A percentile compares a stretch with the other conserved stretches of the same genome.
phyloP scores from a whole-genome alignment of 2,113 vertebrate species.

The Prochilodus magdalenae region DNA sequence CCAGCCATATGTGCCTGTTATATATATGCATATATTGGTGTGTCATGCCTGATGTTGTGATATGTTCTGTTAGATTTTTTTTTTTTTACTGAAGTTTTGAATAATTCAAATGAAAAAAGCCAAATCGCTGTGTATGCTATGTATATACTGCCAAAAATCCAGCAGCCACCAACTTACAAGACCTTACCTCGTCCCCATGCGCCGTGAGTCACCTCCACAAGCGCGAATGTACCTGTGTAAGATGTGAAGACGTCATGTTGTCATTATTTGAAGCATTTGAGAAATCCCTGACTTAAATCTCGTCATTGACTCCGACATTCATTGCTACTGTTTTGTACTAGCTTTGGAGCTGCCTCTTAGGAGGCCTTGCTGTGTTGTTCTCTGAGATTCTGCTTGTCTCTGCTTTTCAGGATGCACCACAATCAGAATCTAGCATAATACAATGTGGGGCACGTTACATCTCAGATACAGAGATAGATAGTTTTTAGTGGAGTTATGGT shows the following conservation, averaged over 20 bases:
- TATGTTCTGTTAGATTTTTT: no score
- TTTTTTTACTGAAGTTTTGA: no score
- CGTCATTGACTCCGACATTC: not conserved
- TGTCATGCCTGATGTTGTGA: no score
- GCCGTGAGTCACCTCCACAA: not conserved
- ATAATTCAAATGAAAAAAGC: no score
- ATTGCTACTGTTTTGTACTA: not conserved
- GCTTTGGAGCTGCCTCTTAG: conserved; percentile 19
- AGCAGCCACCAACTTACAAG: no score
- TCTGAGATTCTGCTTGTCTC: conserved; percentile 23
- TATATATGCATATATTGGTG: no score
- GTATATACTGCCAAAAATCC: no score
- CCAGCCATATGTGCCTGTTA: no score
- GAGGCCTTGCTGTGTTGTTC: conserved; percentile 22
- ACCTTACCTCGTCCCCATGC: not conserved
- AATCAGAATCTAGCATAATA: conserved; percentile 25
- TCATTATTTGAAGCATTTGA: not conserved
- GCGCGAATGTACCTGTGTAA: not conserved
- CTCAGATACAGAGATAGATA: not conserved
- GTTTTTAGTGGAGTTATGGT: not conserved
- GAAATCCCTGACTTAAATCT: not conserved
- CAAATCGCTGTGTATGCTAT: no score
- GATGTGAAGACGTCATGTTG: not conserved
- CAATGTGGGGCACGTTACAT: not conserved
- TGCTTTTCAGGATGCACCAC: conserved; percentile 17